Evolutionary conservation across 2,113 vertebrate genomes (phyloP).

Genomic region (Acanthisitta chloris): DNA sequence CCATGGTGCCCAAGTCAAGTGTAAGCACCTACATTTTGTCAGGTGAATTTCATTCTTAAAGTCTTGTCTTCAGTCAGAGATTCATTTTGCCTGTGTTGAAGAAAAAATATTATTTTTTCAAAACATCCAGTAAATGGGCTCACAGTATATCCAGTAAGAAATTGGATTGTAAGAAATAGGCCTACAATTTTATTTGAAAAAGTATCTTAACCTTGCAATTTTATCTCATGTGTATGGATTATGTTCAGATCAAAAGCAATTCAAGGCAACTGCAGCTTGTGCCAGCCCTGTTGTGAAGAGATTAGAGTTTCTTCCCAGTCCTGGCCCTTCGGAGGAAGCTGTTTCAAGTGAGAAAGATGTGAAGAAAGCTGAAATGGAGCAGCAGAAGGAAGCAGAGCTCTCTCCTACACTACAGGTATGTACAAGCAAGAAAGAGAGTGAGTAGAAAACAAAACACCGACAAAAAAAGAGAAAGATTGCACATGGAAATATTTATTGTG

Average conservation of each 20-base stretch:
- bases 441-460: neutral
- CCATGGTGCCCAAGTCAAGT: neutral
- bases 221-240: neutral
- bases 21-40: neutral
- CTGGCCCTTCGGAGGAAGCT: neutral
- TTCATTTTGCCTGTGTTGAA: neutral
- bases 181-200: neutral
- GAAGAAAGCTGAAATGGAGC: slow-evolving; percentile 38
- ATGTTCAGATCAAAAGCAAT: slow-evolving; percentile 64
- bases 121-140: neutral
- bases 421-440: neutral
- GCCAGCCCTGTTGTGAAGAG: slow-evolving; percentile 60
- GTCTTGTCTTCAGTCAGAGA: neutral
- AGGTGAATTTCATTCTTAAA: neutral
- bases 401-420: slow-evolving; percentile 67
- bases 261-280: slow-evolving; percentile 66
- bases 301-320: slow-evolving; percentile 54
- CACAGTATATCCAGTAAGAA: neutral
- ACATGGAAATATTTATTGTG: neutral
- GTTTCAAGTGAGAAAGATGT: slow-evolving; percentile 41
- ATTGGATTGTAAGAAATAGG: neutral
- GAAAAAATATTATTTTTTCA: neutral
- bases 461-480: neutral
- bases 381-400: slow-evolving; percentile 49
- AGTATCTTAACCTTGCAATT: neutral